A percentile compares a stretch with the other conserved stretches of the same genome.
These are phyloP conservation scores for Drosophila takahashii DNA, from an alignment of 1,140 invertebrate genomes.

Conservation along the genomic window DNA sequence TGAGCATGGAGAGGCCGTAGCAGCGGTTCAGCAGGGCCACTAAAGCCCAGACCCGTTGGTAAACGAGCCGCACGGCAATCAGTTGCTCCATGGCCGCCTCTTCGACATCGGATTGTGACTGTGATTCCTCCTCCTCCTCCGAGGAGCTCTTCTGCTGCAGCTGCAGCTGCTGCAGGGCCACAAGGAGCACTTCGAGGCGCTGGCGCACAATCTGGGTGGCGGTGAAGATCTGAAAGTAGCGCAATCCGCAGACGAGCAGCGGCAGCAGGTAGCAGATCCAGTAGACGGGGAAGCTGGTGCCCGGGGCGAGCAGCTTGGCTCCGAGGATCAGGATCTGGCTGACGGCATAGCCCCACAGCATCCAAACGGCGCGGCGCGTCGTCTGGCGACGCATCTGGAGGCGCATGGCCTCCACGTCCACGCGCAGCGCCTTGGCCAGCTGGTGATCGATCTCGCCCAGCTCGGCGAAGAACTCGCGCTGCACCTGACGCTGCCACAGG, in stretches of 20 bases:
- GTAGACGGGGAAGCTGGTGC: slow-evolving; percentile 47
- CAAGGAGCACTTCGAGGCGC: slow-evolving; percentile 54
- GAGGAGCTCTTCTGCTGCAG: slow-evolving; percentile 12
- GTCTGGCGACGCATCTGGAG: slow-evolving; percentile 27
- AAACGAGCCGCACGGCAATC: slow-evolving; percentile 57
- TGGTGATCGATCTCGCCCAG: slow-evolving; percentile 66
- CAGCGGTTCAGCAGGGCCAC: slow-evolving; percentile 57
- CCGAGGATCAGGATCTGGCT: slow-evolving; percentile 64
- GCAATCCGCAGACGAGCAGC: slow-evolving; percentile 63
- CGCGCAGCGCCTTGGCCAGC: slow-evolving; percentile 53
- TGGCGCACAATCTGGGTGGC: slow-evolving; percentile 55
- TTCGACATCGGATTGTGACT: slow-evolving; percentile 1
- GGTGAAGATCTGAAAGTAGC: slow-evolving; percentile 78
- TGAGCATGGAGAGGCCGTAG: slow-evolving; percentile 71
- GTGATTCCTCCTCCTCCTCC: not conserved
- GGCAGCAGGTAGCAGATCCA: slow-evolving; percentile 76
- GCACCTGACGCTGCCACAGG: slow-evolving; percentile 44
- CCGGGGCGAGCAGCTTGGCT: slow-evolving; percentile 43
- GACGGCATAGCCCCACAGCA: slow-evolving; percentile 54
- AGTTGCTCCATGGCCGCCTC: slow-evolving; percentile 47
- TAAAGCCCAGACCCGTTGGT: slow-evolving; percentile 70
- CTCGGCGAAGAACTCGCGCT: slow-evolving; percentile 45
- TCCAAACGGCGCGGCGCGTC: slow-evolving; percentile 36
- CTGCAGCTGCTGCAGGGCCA: slow-evolving; percentile 47
- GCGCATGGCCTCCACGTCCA: slow-evolving; percentile 40